Conservation (phyloP, 2,113 vertebrate species). For the Archilochus colubris region DNA sequence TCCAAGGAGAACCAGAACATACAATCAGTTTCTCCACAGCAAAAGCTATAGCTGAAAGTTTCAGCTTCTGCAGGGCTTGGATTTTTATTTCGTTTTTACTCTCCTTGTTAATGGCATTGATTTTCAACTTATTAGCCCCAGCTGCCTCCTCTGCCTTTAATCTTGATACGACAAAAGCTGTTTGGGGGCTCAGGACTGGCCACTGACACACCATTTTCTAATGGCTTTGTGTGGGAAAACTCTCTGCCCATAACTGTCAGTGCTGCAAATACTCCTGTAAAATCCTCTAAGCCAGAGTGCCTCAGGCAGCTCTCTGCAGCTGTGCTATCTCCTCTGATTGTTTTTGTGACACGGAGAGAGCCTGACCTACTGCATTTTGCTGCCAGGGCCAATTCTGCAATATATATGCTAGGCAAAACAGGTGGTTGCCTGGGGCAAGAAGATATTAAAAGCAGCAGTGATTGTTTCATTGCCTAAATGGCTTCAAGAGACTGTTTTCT, state of each 20-base stretch:
- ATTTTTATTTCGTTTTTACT: background rate
- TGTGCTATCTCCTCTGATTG: constrained; percentile 48
- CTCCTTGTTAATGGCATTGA: constrained; percentile 33
- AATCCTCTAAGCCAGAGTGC: constrained; percentile 20
- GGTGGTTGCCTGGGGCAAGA: constrained; percentile 55
- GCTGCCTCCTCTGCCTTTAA: constrained; percentile 32
- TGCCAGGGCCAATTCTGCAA: constrained; percentile 18
- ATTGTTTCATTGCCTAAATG: constrained; percentile 36
- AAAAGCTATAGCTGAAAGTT: background rate
- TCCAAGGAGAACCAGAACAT: background rate
- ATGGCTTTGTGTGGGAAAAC: constrained; percentile 43
- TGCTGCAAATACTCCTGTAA: constrained; percentile 27
- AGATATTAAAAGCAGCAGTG: constrained; percentile 49
- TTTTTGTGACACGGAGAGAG: constrained; percentile 20
- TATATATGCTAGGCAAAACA: background rate
- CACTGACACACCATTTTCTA: background rate
- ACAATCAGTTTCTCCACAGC: background rate
- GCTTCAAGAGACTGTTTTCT: background rate
- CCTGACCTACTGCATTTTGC: constrained; percentile 21
- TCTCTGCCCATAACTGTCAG: background rate
- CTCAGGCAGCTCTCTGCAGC: constrained; percentile 57
- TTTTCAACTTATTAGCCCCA: constrained; percentile 45
- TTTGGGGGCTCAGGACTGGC: background rate
- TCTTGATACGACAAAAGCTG: constrained; percentile 13
- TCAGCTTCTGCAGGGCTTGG: background rate